Evolutionary conservation across 2,888 invertebrate species (phyloP).

Genomic region (Melipona bicolor): DNA sequence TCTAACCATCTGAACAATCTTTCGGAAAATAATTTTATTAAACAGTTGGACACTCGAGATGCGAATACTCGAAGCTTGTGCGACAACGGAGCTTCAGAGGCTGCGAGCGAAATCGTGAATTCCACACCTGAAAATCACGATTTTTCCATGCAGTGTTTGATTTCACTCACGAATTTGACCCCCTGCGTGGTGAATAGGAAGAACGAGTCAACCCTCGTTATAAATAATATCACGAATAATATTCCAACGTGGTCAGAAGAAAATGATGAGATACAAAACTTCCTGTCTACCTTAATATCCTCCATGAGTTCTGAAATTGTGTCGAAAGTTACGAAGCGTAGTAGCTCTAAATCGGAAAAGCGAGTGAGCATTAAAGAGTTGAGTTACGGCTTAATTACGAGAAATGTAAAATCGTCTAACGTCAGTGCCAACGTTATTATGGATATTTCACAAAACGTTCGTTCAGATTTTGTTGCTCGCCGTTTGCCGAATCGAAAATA

Average conservation of each 20-base stretch:
- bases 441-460: conserved; percentile 36
- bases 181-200: background rate
- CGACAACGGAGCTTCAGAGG: background rate
- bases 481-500: background rate
- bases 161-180: background rate
- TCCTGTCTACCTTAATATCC: conserved; percentile 32
- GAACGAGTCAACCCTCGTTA: background rate
- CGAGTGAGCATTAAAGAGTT: conserved; percentile 13
- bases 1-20: background rate
- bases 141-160: conserved; percentile 33
- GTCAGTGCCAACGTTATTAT: background rate
- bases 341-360: background rate
- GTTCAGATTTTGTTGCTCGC: conserved; percentile 26
- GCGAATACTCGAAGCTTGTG: background rate
- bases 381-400: conserved; percentile 12
- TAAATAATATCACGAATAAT: background rate
- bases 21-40: background rate
- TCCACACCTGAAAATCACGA: conserved; percentile 1
- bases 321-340: background rate
- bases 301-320: conserved; percentile 11
- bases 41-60: background rate
- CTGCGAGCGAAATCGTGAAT: background rate
- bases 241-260: background rate
- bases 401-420: conserved; percentile 1
- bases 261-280: background rate